Evolutionary conservation across 2,797 vertebrate genomes (phyloP).

Genomic region (Sebastes matsubarae): DNA sequence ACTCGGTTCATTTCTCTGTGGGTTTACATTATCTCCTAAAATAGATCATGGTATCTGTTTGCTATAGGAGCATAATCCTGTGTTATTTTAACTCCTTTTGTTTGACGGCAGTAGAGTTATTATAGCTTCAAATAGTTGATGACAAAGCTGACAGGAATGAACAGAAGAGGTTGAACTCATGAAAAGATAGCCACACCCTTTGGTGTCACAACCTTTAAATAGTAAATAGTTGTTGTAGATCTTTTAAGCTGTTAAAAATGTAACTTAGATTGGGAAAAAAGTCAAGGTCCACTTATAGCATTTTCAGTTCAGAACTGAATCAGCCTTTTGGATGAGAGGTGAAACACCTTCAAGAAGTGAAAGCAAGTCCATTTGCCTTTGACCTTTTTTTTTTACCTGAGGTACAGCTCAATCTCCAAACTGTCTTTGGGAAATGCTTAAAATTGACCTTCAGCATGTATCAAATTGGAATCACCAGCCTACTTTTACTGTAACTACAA

Average conservation of each 20-base stretch:
- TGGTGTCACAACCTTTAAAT: neutral
- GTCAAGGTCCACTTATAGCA: neutral
- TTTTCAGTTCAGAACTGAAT: neutral
- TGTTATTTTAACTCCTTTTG: neutral
- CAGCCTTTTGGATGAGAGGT: neutral
- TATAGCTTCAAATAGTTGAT: neutral
- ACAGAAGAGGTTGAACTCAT: neutral
- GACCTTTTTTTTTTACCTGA: neutral
- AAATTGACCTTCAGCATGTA: neutral
- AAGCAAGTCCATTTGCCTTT: neutral
- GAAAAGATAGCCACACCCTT: neutral
- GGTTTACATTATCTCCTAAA: constrained; percentile 51
- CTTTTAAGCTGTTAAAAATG: neutral
- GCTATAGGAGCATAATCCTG: neutral
- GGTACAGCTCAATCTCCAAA: neutral
- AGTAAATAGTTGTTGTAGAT: neutral
- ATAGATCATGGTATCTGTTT: constrained; percentile 32
- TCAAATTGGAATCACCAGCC: neutral
- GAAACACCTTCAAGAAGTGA: neutral
- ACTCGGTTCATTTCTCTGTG: constrained; percentile 10
- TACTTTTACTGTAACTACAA: neutral
- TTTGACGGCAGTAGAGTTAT: neutral
- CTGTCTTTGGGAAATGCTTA: neutral
- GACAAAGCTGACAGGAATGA: neutral
- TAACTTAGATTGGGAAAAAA: neutral